These are phyloP conservation scores for Bujurquina vittata DNA, from an alignment of 2,113 vertebrate genomes.

Conservation along the genomic window DNA sequence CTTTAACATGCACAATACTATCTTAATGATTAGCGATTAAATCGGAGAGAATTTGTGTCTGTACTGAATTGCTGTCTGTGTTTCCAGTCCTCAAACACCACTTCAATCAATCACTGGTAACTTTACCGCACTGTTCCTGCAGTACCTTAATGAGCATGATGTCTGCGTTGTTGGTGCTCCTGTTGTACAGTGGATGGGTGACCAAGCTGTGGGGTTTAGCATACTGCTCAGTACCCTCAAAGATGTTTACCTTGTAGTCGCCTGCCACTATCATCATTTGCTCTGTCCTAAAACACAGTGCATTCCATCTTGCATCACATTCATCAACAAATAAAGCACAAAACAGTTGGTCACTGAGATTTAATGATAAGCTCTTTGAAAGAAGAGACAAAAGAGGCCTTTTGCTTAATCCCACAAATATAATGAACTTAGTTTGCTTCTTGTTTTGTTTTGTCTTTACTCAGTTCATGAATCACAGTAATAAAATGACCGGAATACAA, in stretches of 20 bases:
- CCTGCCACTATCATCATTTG: conserved; percentile 82
- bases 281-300: conserved; percentile 61
- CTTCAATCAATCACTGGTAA: neutral
- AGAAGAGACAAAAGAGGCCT: neutral
- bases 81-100: neutral
- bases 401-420: neutral
- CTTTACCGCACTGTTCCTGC: neutral
- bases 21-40: neutral
- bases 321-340: neutral
- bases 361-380: neutral
- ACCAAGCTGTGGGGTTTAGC: conserved; percentile 75
- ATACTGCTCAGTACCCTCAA: conserved; percentile 82
- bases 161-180: conserved; percentile 79
- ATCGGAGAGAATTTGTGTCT: neutral
- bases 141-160: conserved; percentile 86
- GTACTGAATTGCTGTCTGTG: neutral
- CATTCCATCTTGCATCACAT: neutral
- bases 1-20: neutral
- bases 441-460: neutral
- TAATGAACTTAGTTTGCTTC: neutral
- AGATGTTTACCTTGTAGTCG: conserved; percentile 73
- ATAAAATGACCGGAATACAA: conserved; percentile 14
- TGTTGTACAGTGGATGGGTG: conserved; percentile 79
- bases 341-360: neutral
- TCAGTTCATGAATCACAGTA: neutral